A percentile compares a stretch with the other conserved stretches of the same genome.
These are phyloP conservation scores for Cyanoramphus novaezelandiae DNA, from an alignment of 2,113 vertebrate genomes.

Conservation along the genomic window DNA sequence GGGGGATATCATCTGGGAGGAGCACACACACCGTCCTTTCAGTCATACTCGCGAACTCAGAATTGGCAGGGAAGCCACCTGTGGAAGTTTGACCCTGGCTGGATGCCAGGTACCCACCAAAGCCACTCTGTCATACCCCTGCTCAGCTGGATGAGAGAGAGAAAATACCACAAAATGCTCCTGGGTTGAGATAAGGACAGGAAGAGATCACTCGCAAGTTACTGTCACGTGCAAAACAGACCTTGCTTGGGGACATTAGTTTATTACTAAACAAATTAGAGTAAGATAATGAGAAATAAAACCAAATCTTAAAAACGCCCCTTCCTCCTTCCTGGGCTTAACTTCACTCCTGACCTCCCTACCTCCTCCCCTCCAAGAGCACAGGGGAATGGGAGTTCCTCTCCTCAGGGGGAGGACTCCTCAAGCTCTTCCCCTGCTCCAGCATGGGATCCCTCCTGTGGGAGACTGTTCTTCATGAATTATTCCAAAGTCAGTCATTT, in stretches of 20 bases:
- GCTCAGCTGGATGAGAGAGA: background rate
- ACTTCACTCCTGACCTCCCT: background rate
- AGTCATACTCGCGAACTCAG: fast-evolving
- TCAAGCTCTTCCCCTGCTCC: background rate
- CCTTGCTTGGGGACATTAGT: background rate
- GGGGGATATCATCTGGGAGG: fast-evolving
- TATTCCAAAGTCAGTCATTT: background rate
- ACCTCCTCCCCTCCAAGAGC: background rate
- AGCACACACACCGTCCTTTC: fast-evolving
- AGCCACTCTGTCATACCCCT: background rate
- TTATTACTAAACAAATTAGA: background rate
- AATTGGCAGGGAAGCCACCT: background rate
- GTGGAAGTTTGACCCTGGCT: background rate
- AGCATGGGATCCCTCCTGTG: background rate
- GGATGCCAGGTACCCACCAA: background rate
- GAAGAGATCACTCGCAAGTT: background rate
- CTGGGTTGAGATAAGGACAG: background rate
- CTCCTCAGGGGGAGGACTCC: background rate
- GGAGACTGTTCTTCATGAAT: background rate
- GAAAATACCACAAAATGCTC: background rate
- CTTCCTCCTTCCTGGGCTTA: background rate
- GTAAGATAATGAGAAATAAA: background rate
- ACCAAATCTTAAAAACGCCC: background rate
- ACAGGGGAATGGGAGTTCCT: background rate
- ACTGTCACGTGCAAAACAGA: background rate